Evolutionary conservation across 2,797 vertebrate genomes (phyloP).

Genomic region (Stomatorhinus walkeri): DNA sequence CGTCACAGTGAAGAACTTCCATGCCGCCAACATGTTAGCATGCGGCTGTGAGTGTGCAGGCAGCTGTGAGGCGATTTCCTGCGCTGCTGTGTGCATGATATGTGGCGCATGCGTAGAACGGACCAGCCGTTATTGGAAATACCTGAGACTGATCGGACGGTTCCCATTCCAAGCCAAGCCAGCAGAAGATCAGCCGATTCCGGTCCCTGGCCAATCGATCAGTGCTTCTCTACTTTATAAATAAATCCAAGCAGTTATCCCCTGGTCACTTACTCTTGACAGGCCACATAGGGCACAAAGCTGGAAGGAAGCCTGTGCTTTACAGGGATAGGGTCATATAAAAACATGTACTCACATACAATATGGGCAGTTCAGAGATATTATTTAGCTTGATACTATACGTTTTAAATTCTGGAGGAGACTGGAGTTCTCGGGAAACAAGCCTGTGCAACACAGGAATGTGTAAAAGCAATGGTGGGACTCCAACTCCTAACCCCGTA

Average conservation of each 20-base stretch:
- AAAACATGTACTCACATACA: neutral
- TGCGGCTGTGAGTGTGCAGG: neutral
- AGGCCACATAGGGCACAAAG: neutral
- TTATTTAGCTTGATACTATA: neutral
- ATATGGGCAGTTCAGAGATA: neutral
- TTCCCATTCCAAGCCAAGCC: too few relatives aligned
- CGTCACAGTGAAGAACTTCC: neutral
- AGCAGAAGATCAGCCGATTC: neutral
- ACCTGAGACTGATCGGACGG: neutral
- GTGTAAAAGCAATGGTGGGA: neutral
- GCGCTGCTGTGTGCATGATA: neutral
- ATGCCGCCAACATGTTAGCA: neutral
- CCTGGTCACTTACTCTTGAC: neutral
- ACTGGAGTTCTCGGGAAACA: neutral
- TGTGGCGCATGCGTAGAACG: neutral
- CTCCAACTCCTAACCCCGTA: neutral
- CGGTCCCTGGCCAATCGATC: neutral
- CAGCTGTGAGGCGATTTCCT: neutral
- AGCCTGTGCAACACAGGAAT: neutral
- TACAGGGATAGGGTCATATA: neutral
- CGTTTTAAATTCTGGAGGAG: neutral
- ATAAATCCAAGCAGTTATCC: neutral
- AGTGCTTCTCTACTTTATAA: neutral
- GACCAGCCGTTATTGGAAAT: neutral
- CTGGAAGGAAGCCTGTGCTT: neutral